Evolutionary conservation across 2,797 vertebrate genomes (phyloP).

Genomic region (Sebastes hopkinsi): DNA sequence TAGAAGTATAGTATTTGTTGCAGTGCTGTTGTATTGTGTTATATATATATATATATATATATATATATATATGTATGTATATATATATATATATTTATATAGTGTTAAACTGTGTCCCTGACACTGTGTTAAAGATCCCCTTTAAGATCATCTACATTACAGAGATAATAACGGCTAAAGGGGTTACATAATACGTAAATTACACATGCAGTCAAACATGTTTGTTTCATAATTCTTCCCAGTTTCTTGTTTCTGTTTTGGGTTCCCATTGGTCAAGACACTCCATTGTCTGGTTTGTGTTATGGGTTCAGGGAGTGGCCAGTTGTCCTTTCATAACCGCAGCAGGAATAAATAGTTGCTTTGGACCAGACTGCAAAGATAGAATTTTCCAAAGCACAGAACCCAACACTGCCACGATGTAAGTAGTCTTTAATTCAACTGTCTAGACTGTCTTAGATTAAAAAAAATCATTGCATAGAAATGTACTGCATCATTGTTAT

Average conservation of each 20-base stretch:
- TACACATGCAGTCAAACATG: neutral
- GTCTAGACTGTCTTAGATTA: neutral
- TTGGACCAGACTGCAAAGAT: neutral
- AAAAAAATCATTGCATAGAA: neutral
- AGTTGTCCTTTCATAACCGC: constrained; percentile 55
- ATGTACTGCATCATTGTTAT: too few species aligned
- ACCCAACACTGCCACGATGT: constrained; percentile 49
- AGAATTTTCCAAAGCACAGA: neutral
- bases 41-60: too few species aligned
- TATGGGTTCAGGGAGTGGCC: constrained; percentile 59
- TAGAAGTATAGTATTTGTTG: neutral
- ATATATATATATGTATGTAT: too few species aligned
- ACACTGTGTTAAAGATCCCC: neutral
- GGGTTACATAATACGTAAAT: neutral
- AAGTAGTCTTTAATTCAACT: constrained; percentile 46
- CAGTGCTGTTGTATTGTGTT: neutral
- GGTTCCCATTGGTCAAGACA: constrained; percentile 13
- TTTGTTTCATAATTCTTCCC: neutral
- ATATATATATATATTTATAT: too few species aligned
- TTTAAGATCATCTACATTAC: neutral
- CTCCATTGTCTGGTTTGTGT: constrained; percentile 24
- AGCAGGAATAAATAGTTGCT: constrained; percentile 51
- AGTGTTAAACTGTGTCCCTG: neutral
- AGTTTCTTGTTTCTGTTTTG: neutral
- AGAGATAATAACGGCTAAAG: neutral